phyloP scores from a whole-genome alignment of 2,113 vertebrate genomes.

The Asarcornis scutulata region DNA sequence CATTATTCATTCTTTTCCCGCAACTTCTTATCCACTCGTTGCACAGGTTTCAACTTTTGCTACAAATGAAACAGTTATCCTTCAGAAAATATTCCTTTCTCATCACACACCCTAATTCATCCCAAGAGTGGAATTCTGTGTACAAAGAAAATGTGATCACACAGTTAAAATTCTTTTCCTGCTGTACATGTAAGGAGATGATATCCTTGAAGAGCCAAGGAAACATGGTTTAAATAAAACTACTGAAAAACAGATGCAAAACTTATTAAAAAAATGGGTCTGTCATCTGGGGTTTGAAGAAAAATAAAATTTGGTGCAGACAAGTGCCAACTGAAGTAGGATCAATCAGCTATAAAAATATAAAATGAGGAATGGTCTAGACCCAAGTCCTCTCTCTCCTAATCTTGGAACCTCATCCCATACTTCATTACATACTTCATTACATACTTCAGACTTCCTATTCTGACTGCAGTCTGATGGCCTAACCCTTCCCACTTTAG shows the following conservation, averaged over 20 bases:
- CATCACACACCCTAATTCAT: background rate
- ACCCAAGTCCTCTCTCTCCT: background rate
- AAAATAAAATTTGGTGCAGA: background rate
- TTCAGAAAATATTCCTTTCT: background rate
- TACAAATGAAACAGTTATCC: background rate
- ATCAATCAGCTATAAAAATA: background rate
- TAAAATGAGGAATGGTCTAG: background rate
- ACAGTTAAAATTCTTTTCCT: background rate
- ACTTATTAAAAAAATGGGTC: background rate
- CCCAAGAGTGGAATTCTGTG: background rate
- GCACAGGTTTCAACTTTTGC: background rate
- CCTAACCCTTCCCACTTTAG: background rate
- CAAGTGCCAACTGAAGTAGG: background rate
- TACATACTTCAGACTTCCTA: background rate
- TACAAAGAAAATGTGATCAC: background rate
- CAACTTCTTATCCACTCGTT: background rate
- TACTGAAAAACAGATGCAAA: constrained; percentile 26
- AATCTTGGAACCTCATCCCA: background rate
- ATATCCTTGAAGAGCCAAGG: background rate
- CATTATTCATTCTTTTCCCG: background rate
- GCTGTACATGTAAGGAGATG: background rate
- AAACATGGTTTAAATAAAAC: constrained; percentile 24
- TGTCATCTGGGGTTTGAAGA: background rate
- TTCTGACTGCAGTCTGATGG: background rate
- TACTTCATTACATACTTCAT: too few relatives aligned